Conservation (phyloP, 2,113 vertebrate genomes). For the Rafetus swinhoei region DNA sequence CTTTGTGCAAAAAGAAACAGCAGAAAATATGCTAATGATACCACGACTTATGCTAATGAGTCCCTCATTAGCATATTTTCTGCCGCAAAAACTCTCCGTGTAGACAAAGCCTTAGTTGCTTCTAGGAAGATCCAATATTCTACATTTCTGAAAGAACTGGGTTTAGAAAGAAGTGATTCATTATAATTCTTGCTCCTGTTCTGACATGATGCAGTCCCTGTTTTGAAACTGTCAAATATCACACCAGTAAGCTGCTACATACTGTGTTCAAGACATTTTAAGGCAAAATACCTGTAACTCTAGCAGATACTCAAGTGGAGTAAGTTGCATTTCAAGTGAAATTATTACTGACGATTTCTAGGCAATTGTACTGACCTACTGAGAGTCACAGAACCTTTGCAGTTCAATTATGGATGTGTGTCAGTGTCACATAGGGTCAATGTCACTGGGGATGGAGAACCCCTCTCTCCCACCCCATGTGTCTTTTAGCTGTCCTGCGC, state of each 20-base stretch:
- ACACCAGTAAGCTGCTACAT: not conserved
- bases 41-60: no score
- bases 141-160: not conserved
- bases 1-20: no score
- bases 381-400: not conserved
- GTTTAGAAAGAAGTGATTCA: not conserved
- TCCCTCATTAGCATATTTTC: no score
- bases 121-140: no score
- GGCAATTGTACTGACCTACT: not conserved
- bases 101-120: no score
- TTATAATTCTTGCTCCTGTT: not conserved
- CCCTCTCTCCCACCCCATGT: no score
- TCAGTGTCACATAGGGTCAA: no score
- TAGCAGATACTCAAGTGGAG: not conserved
- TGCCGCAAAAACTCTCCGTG: no score
- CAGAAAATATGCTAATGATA: no score
- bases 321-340: not conserved
- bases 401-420: not conserved
- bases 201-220: not conserved
- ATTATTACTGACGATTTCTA: not conserved
- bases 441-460: no score
- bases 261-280: not conserved
- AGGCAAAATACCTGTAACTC: not conserved
- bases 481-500: no score
- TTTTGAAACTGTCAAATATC: not conserved